These are phyloP conservation scores for Ashinkailepas kermadecensis DNA, from an alignment of 2,888 invertebrate species.

Conservation along the genomic window DNA sequence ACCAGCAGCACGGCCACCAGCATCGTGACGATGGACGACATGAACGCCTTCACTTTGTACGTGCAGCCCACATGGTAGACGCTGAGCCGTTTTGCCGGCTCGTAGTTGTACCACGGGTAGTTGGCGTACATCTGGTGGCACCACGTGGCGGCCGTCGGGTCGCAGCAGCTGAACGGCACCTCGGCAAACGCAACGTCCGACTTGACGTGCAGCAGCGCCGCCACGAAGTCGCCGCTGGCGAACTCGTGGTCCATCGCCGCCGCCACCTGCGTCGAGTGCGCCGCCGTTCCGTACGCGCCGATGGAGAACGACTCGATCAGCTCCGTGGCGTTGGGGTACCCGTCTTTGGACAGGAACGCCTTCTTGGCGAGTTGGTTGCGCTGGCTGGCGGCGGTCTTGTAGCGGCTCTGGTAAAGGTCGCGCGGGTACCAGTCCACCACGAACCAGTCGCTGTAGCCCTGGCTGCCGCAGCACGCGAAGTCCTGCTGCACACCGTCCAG, in stretches of 20 bases:
- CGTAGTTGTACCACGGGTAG: constrained; percentile 13
- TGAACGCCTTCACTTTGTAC: background rate
- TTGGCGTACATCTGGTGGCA: constrained; percentile 13
- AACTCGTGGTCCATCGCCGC: constrained; percentile 3
- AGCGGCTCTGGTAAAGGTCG: background rate
- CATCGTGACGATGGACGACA: background rate
- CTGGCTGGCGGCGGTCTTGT: background rate
- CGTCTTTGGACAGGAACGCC: background rate
- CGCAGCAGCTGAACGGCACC: constrained; percentile 16
- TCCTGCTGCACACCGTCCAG: background rate
- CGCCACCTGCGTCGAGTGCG: background rate
- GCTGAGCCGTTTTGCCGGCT: background rate
- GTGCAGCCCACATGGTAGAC: background rate
- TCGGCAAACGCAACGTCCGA: background rate
- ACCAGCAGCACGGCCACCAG: background rate
- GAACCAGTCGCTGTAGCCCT: constrained; percentile 15
- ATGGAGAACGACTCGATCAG: background rate
- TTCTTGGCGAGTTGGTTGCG: background rate
- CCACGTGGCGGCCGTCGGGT: background rate
- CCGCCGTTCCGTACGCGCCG: background rate
- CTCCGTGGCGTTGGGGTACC: background rate
- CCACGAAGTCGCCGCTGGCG: background rate
- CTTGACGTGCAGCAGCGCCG: background rate
- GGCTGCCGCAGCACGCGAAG: constrained; percentile 11
- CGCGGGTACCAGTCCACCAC: constrained; percentile 21